These are phyloP conservation scores for Trochalopteron elliotii DNA, from an alignment of 2,113 vertebrate species.

Conservation along the genomic window DNA sequence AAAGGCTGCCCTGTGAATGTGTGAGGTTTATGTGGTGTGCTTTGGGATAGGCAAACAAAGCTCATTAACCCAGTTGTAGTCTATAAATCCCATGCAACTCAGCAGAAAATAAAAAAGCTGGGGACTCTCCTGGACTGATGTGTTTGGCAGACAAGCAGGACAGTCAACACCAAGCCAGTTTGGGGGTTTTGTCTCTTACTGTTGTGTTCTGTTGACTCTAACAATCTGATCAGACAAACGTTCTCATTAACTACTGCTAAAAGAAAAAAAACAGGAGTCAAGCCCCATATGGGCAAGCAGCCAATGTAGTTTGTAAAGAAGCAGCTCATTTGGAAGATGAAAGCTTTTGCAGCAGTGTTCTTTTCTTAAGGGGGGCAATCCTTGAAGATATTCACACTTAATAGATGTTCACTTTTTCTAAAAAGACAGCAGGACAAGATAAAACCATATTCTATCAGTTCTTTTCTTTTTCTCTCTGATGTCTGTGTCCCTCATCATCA, in stretches of 20 bases:
- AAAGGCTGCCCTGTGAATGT: background rate
- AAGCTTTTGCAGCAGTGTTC: background rate
- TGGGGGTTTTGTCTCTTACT: background rate
- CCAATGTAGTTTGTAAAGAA: background rate
- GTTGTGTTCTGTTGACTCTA: background rate
- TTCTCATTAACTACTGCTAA: background rate
- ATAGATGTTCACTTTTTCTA: background rate
- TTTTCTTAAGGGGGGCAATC: background rate
- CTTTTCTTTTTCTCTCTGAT: background rate
- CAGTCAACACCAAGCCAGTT: background rate
- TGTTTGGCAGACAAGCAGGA: background rate
- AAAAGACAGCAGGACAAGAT: background rate
- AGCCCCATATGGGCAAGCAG: background rate
- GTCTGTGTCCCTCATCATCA: background rate
- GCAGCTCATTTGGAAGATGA: background rate
- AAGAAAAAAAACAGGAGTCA: background rate
- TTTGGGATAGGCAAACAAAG: background rate
- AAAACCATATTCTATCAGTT: background rate
- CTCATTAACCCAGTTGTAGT: background rate
- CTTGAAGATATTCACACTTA: background rate
- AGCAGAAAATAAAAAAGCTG: background rate
- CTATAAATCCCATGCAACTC: background rate
- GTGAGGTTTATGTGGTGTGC: background rate
- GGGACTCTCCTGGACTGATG: background rate
- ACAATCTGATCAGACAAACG: background rate